These are phyloP conservation scores for Phrynocephalus forsythii DNA, from an alignment of 2,797 vertebrate genomes.

Conservation along the genomic window DNA sequence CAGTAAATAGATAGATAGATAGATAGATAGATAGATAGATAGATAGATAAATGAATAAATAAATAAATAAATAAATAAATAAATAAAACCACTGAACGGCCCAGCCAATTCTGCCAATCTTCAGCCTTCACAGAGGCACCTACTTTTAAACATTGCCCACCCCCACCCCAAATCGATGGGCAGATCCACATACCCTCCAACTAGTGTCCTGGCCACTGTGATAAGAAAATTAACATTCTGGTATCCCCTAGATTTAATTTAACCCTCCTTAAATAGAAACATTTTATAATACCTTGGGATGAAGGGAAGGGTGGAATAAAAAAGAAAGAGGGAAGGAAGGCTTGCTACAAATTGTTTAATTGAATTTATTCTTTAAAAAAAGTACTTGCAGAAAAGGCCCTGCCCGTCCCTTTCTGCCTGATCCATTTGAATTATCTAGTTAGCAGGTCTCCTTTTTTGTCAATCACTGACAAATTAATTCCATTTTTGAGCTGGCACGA, in stretches of 20 bases:
- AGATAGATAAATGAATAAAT: no score
- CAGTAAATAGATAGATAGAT: no score
- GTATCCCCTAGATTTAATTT: constrained; percentile 52
- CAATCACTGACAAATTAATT: constrained; percentile 51
- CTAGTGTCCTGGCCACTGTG: constrained; percentile 29
- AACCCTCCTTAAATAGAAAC: constrained; percentile 58
- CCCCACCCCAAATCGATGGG: neutral
- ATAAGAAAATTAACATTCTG: constrained; percentile 54
- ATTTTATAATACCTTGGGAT: constrained; percentile 57
- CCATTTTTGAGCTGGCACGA: constrained; percentile 31
- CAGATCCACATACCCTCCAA: constrained; percentile 32
- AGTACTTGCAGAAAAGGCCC: constrained; percentile 45
- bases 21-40: no score
- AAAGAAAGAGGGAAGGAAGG: neutral
- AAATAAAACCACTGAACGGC: no score
- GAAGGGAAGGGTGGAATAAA: neutral
- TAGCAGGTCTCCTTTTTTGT: constrained; percentile 10
- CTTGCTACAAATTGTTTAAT: constrained; percentile 56
- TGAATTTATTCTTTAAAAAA: constrained; percentile 50
- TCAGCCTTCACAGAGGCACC: neutral
- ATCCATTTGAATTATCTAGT: neutral
- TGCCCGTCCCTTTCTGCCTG: constrained; percentile 4
- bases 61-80: no score
- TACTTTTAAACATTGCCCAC: neutral
- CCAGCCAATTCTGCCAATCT: no score